These are phyloP conservation scores for Globodera rostochiensis DNA, from an alignment of 1,140 invertebrate species.

Conservation along the genomic window DNA sequence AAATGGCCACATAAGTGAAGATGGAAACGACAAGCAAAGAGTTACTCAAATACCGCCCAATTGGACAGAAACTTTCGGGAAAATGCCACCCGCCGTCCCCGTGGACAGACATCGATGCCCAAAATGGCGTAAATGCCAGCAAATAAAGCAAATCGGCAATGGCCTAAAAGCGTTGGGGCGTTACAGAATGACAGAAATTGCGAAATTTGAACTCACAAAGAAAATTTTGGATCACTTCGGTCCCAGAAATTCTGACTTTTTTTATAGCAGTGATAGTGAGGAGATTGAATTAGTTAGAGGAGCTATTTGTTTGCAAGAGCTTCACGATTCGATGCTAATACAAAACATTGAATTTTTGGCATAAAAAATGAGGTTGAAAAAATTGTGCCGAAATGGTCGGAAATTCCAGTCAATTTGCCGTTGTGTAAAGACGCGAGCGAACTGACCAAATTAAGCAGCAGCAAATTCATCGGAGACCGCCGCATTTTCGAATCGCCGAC, in stretches of 20 bases:
- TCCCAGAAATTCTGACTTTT: no score
- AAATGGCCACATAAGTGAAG: conserved; percentile 26
- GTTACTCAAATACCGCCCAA: conserved; percentile 19
- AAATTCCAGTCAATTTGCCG: no score
- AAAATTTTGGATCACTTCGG: no score
- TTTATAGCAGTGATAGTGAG: no score
- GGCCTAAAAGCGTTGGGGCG: not conserved
- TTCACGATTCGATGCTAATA: no score
- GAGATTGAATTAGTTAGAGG: no score
- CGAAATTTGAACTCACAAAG: no score
- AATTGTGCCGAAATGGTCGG: no score
- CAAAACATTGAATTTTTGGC: no score
- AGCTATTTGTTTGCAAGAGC: no score
- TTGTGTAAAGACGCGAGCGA: not conserved
- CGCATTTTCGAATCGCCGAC: conserved; percentile 25
- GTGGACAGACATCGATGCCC: conserved; percentile 26
- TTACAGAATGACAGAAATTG: not conserved
- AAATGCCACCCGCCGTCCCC: conserved; percentile 30
- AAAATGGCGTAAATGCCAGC: conserved; percentile 31
- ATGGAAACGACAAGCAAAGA: conserved; percentile 21
- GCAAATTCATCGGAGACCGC: conserved; percentile 25
- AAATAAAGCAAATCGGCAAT: conserved; percentile 29
- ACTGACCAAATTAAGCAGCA: conserved; percentile 29
- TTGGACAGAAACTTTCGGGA: conserved; percentile 20
- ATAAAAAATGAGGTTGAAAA: no score